Evolutionary conservation across 2,113 vertebrate genomes (phyloP), one percentile per base, ranked within the genome.

Genomic region (Strix uralensis): DNA sequence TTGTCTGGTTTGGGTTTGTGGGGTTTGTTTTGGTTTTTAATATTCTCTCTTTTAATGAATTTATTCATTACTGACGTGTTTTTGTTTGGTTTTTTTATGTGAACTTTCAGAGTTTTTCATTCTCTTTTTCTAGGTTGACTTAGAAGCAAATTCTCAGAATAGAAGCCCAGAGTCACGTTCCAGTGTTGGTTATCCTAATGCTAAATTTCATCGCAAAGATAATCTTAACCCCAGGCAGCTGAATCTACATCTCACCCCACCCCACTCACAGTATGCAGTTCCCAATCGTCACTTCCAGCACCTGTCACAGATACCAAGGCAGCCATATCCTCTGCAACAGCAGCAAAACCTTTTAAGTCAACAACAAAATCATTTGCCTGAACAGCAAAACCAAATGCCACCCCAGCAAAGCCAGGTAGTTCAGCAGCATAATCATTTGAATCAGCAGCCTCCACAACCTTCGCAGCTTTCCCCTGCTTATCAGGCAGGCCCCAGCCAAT

Each of bases 171-270:
- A 99, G 91, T 98, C 98, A 4, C 99, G 99, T 74, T 97, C 98
- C 30, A 78, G 97, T 25, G 62, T 98, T 44, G 98, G 97, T 88
- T 99, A 98, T 96, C 98, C 99, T 32, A 98, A 97, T 26, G 91
- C 98, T 61, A 98, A 99, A 95, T 99, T 99, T 92, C 99, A 99
- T 49, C 99, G 99, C 92, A 99, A 99, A 98, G 99, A 99, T 93
- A 98, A 98, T 87, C 98, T 99, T 59, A 96, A 97, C 92, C 98
- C 99, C 93, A 98, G 99, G 97, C 98, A 98, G 80, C 97, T 99
- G 88, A 99, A 98, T 95, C 99, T 99, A 51, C 99, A 99, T 88
- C 98, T 99, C 65, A 98, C 99, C 29, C 98, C 99, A 3, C 99
- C 99, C 44, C 99, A 98, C 44, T 97, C 98, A 4, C 98, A 98